A percentile compares a stretch with the other conserved stretches of the same genome.
These are phyloP conservation scores for Cephus cinctus DNA, from an alignment of 1,140 invertebrate species.

Conservation along the genomic window DNA sequence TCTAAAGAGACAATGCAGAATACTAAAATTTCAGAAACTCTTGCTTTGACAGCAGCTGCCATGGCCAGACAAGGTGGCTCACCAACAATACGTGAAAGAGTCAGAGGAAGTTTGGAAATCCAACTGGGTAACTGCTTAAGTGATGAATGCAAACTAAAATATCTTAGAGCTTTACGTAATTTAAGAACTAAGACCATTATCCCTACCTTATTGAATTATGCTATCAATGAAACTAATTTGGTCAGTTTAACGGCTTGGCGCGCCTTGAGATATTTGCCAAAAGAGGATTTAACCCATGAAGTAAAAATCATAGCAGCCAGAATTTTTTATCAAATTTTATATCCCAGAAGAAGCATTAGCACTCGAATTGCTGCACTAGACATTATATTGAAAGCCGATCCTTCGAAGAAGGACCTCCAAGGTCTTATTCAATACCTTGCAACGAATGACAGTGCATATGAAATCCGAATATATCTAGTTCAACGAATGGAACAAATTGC, in stretches of 20 bases:
- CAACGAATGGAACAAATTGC: slow-evolving; percentile 65
- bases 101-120: slow-evolving; percentile 53
- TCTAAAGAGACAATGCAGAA: slow-evolving; percentile 56
- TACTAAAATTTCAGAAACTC: slow-evolving; percentile 63
- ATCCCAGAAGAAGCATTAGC: slow-evolving; percentile 67
- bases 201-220: slow-evolving; percentile 59
- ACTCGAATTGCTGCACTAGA: slow-evolving; percentile 71
- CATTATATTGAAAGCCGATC: slow-evolving; percentile 63
- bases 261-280: slow-evolving; percentile 61
- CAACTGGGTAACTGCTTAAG: slow-evolving; percentile 58
- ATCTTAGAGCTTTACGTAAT: slow-evolving; percentile 69
- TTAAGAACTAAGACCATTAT: slow-evolving; percentile 60
- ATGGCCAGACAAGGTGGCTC: slow-evolving; percentile 57
- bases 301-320: slow-evolving; percentile 54
- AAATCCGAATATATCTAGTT: slow-evolving; percentile 68
- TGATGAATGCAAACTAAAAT: slow-evolving; percentile 60
- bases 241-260: slow-evolving; percentile 66
- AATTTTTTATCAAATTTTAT: slow-evolving; percentile 66
- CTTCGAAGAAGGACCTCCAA: slow-evolving; percentile 57
- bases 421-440: slow-evolving; percentile 60
- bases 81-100: slow-evolving; percentile 42
- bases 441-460: slow-evolving; percentile 59
- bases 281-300: slow-evolving; percentile 42
- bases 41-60: slow-evolving; percentile 64
- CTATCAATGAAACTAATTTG: slow-evolving; percentile 53